These are phyloP conservation scores for Perdita meconis DNA, from an alignment of 2,888 invertebrate genomes.

Conservation along the genomic window DNA sequence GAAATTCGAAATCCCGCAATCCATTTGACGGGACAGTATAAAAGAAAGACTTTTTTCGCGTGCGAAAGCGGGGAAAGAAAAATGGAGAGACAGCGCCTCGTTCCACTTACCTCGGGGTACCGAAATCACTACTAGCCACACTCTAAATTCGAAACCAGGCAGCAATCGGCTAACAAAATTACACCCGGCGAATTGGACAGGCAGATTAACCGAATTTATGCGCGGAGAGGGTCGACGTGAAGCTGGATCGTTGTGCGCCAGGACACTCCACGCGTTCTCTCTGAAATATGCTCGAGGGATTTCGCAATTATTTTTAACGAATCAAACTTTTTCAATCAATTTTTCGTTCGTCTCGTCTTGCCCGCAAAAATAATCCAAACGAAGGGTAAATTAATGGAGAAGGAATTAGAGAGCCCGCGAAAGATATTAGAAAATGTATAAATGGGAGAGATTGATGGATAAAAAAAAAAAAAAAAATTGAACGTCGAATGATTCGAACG, in stretches of 20 bases:
- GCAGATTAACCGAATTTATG: conserved; percentile 27
- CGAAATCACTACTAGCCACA: conserved; percentile 78
- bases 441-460: neutral
- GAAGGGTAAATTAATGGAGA: neutral
- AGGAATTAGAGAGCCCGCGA: neutral
- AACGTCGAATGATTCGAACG: neutral
- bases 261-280: conserved; percentile 19
- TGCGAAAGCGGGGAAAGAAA: conserved; percentile 2
- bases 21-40: neutral
- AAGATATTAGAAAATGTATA: neutral
- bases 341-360: neutral
- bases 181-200: conserved; percentile 28
- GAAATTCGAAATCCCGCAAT: neutral
- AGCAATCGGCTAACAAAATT: conserved; percentile 44
- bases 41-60: conserved; percentile 1
- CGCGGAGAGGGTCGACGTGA: conserved; percentile 13
- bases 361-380: neutral
- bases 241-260: conserved; percentile 6
- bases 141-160: conserved; percentile 82
- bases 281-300: conserved; percentile 10
- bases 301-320: conserved; percentile 5
- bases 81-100: conserved; percentile 14
- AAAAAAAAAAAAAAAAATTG: neutral
- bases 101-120: conserved; percentile 53
- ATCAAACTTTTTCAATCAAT: neutral